Evolutionary conservation across 2,113 vertebrate species (phyloP), one percentile per base, ranked within the genome.

Genomic region (Marcusenius ussheri): DNA sequence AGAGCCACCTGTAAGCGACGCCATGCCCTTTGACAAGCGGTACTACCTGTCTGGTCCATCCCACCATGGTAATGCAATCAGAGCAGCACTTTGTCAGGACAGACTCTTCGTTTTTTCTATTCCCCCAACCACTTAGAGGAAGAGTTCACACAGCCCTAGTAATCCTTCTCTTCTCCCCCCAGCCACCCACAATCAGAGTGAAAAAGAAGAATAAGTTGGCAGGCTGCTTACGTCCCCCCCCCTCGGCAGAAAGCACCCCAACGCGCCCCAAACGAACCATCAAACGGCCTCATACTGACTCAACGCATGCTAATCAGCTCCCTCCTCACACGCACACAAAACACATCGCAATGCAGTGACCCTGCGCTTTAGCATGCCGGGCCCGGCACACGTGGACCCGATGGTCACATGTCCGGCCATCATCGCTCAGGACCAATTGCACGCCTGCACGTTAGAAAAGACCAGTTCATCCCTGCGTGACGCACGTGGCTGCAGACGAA

Each of bases 401-500:
- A 42, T 5, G 35, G 74, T 19, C 74, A 80, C 74, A 42, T 80
- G 74, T 42, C 31, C 31, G 5, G 74, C 35, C 35, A 42, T 80
- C 31, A 1, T 15, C 35, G 17, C 74, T 80, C 3, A 35, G 15
- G 74, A 19, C 74, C 31, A 35, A 80, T 80, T 17, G 15, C 35
- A 15, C 17, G 35, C 74, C 74, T 15, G 74, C 70, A 77, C 31
- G 10, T 77, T 39, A 3, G 6, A 24, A 45, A 83, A 83, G 21
- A 83, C 45, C 7, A 7, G 80, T 7, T 62, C 80, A 47, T 89
- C 45, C 62, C 46, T 89, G 91, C 89, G 24, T 89, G 88, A 88
- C 89, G 70, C 90, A 84, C 66, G 84, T 83, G 1, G 31, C 90
- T 93, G 88, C 93, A 94, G 92, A 21, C 90, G 24, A 89, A 27